Base-by-base conservation (phyloP, 1,140 invertebrate genomes). In the Globodera rostochiensis region DNA sequence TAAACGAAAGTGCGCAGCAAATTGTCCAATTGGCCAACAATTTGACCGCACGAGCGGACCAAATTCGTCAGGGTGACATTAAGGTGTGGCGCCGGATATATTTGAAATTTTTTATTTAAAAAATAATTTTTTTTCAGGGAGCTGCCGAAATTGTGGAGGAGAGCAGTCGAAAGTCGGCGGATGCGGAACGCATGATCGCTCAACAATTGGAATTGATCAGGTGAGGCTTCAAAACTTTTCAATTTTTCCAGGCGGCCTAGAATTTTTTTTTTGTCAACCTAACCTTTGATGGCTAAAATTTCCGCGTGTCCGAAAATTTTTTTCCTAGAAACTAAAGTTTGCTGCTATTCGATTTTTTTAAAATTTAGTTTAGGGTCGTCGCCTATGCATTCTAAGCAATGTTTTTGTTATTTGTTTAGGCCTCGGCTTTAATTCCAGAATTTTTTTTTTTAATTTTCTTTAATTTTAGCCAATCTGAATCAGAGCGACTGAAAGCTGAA, bases 61-160 rank as follows among this genome's bases (percentile, higher is more conserved):
- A 82, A 79, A 86, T 89, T 74, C 87, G 89, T 45, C 76, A 84
- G 57, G 80, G 85, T 6, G 88, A 89, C 80, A 86, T 87, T 2
- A 87, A 88, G 78, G 84, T n/a, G 75, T n/a, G 75, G 21, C 9
- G 53, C 6, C 36, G 21, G 45, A 19, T 13, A 9, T 9, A 8
- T 84, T 50, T 80, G 11, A 76, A 53, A 47, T 11, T 53, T 78
- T 75, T 79, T 36, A 13, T 82, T n/a, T 15, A 69, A 25, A 45
- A 25, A 25, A 67, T 13, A 60, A 60, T 4, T 15, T 66, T 36
- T 77, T 53, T 80, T 82, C 77, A 86, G 75, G 88, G 88, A 77
- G 88, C 88, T 57, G 90, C 88, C 66, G 90, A 89, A 49, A 83
- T 89, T 15, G 85, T 90, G 5, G 75, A 79, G 60, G 88, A 88